A percentile compares a stretch with the other conserved stretches of the same genome.
Conservation (phyloP, 2,888 invertebrate genomes). For the Lithophane semibrunnea region DNA sequence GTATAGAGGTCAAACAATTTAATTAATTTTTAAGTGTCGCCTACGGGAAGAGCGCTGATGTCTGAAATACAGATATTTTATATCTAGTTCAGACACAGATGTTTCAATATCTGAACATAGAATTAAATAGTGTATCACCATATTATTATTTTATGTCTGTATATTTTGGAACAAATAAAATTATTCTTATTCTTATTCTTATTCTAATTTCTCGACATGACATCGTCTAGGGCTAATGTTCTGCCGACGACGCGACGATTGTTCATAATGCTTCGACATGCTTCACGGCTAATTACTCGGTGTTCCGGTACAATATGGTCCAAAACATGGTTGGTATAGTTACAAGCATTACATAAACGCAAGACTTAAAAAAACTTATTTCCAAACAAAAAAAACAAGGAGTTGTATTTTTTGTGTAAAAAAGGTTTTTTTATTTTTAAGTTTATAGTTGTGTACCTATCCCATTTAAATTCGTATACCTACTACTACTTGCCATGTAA, state of each 20-base stretch:
- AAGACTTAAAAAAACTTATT: neutral
- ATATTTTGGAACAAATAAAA: too few relatives aligned
- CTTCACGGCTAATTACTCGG: neutral
- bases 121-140: too few relatives aligned
- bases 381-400: neutral
- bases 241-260: neutral
- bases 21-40: too few relatives aligned
- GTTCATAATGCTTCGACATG: neutral
- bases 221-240: neutral
- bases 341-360: neutral
- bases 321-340: neutral
- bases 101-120: too few relatives aligned
- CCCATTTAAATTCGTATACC: neutral
- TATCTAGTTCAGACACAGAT: too few relatives aligned
- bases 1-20: too few relatives aligned
- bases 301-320: neutral
- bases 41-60: too few relatives aligned
- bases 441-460: too few relatives aligned
- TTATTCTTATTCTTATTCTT: too few relatives aligned
- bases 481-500: neutral
- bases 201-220: neutral
- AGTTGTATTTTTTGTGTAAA: neutral
- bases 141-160: too few relatives aligned
- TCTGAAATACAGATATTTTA: too few relatives aligned
- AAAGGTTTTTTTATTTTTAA: too few relatives aligned